Evolutionary conservation across 2,113 vertebrate species (phyloP), one percentile per base, ranked within the genome.

Genomic region (Rana temporaria): DNA sequence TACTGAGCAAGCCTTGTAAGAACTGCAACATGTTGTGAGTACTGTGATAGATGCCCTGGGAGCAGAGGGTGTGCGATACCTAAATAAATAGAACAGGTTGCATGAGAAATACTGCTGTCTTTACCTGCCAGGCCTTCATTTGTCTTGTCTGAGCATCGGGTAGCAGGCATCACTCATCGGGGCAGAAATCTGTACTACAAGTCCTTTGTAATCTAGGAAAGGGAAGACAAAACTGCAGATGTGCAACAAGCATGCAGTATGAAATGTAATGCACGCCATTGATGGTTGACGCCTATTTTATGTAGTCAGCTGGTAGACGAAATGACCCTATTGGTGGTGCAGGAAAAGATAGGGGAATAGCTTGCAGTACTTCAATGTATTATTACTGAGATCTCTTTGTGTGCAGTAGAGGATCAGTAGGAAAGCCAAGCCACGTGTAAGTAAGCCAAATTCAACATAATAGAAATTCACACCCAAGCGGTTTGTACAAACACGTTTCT

Each of bases 1-100:
- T 22, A 64, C 9, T 57, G 24, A 55, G 38, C 59, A 63, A 73
- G 79, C 38, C 68, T 11, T 11, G 30, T 66, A 74, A 65, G 48
- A n/a, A 74, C 52, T 73, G 79, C 80, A 82, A 30, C 71, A 75
- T 82, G 80, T 48, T 74, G 17, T 26, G 62, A 75, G 60, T 75
- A 24, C 24, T 57, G 15, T 74, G 80, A 66, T 74, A 2, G 62
- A 48, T 26, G 19, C 80, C 70, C 30, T 6, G 80, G 80, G 79
- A 81, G 18, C 60, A 22, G 34, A n/a, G 22, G 30, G 24, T 26
- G 38, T 68, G 34, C 78, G 63, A 60, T 81, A 71, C 56, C 62
- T 81, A 30, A 42, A 56, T n/a, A n/a, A n/a, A 22, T 24, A 22
- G 9, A 24, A 53, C 53, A 38, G 57, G 55, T 34, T 57, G 18